Percentiles rank a stretch among this genome's conserved stretches.
phyloP scores from a whole-genome alignment of 1,140 invertebrate genomes.

The Propsilocerus akamusi region DNA sequence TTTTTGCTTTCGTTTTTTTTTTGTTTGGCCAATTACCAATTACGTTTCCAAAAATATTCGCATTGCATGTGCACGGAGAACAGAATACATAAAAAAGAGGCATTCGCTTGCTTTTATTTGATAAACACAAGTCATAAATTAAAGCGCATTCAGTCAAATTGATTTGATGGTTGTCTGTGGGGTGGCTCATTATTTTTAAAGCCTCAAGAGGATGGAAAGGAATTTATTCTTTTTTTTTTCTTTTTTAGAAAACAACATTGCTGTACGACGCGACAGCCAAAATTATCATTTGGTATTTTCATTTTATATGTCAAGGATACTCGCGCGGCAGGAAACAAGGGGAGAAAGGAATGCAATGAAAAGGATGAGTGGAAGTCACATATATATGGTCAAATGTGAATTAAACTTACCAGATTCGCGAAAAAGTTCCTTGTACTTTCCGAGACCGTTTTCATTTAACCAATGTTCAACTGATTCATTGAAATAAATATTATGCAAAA shows the following conservation, averaged over 20 bases:
- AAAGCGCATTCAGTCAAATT: background rate
- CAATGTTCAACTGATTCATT: conserved; percentile 38
- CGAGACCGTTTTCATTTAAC: conserved; percentile 46
- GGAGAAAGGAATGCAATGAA: conserved; percentile 5
- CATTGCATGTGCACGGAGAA: too few relatives aligned
- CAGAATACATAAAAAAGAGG: too few relatives aligned
- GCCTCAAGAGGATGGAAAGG: background rate
- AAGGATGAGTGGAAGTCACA: conserved; percentile 6
- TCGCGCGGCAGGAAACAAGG: background rate
- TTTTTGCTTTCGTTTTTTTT: too few relatives aligned
- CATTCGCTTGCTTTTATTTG: too few relatives aligned
- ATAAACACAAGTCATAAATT: background rate
- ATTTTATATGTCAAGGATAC: conserved; percentile 15
- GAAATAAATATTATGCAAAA: conserved; percentile 15
- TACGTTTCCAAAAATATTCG: too few relatives aligned
- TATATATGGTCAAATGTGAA: conserved; percentile 6
- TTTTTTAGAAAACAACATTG: background rate
- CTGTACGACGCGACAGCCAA: background rate
- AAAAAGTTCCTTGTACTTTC: conserved; percentile 45
- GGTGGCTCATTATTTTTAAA: background rate
- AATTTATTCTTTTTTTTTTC: too few relatives aligned
- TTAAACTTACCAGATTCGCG: conserved; percentile 42
- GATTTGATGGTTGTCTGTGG: background rate
- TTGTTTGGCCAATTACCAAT: too few relatives aligned
- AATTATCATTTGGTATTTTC: conserved; percentile 20